These are phyloP conservation scores for Pseudoips prasinana DNA, from an alignment of 2,888 invertebrate species.

Conservation along the genomic window DNA sequence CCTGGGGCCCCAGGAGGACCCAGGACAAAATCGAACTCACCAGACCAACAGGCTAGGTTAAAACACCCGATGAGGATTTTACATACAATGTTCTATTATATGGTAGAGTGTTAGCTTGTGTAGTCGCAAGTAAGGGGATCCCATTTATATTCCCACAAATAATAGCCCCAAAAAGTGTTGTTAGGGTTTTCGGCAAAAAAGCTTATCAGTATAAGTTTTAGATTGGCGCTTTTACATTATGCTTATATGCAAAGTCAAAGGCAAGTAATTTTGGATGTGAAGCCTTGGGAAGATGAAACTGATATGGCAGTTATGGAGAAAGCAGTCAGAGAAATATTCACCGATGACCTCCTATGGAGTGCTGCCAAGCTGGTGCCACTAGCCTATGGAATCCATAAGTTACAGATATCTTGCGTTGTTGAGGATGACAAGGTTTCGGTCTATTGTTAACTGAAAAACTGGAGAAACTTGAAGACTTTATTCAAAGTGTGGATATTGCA, in stretches of 20 bases:
- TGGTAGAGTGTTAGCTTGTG: too few relatives aligned
- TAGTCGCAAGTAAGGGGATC: too few relatives aligned
- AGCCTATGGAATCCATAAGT: constrained; percentile 95
- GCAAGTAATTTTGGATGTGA: constrained; percentile 96
- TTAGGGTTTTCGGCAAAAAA: too few relatives aligned
- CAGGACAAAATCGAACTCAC: too few relatives aligned
- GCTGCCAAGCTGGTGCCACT: constrained; percentile 94
- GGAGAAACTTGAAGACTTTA: constrained; percentile 90
- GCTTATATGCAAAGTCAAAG: constrained; percentile 98
- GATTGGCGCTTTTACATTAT: too few relatives aligned
- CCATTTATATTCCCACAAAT: too few relatives aligned
- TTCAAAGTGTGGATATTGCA: constrained; percentile 96
- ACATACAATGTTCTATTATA: too few relatives aligned
- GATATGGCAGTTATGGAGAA: constrained; percentile 93
- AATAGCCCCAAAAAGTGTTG: too few relatives aligned
- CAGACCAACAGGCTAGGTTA: too few relatives aligned
- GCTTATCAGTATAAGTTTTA: too few relatives aligned
- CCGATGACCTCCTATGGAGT: constrained; percentile 97
- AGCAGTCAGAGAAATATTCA: constrained; percentile 87
- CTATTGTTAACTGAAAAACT: constrained; percentile 94
- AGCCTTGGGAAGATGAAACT: constrained; percentile 97
- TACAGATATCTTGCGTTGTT: constrained; percentile 95
- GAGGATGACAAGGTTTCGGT: constrained; percentile 98
- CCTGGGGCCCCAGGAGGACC: too few relatives aligned
- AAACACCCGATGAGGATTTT: too few relatives aligned